These are phyloP conservation scores for Centropus bengalensis DNA, from an alignment of 2,113 vertebrate species.

Conservation along the genomic window DNA sequence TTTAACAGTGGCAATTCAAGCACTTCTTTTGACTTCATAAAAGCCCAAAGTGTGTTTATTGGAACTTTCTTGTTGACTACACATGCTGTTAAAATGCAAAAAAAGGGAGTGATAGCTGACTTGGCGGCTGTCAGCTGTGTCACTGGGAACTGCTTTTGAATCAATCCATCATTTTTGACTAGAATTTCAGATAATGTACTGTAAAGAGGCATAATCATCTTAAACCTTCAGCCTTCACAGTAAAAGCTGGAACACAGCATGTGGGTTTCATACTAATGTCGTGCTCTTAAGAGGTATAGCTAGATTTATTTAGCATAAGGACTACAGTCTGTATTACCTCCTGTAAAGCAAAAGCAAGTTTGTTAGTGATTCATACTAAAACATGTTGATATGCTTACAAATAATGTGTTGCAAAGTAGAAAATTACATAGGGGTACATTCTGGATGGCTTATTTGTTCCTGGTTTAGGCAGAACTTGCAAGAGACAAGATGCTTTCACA, in stretches of 20 bases:
- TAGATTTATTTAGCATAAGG: conserved; percentile 12
- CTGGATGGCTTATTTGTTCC: background rate
- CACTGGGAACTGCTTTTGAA: background rate
- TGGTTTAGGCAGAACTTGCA: background rate
- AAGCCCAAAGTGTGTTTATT: background rate
- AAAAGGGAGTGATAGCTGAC: background rate
- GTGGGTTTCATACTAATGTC: background rate
- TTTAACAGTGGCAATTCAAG: background rate
- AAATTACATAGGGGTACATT: background rate
- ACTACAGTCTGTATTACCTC: background rate
- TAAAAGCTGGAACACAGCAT: background rate
- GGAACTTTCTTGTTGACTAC: background rate
- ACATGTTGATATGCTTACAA: background rate
- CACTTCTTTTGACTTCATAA: background rate
- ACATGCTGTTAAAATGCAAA: background rate
- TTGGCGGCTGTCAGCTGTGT: background rate
- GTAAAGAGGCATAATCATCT: background rate
- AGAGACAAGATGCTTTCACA: background rate
- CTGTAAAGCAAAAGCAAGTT: background rate
- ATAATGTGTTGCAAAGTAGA: background rate
- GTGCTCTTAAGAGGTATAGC: background rate
- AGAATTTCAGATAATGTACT: background rate
- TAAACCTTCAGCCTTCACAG: background rate
- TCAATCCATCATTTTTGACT: background rate
- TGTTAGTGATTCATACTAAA: background rate